Base-by-base conservation (phyloP, 2,797 vertebrate genomes). In the Agapornis canus region DNA sequence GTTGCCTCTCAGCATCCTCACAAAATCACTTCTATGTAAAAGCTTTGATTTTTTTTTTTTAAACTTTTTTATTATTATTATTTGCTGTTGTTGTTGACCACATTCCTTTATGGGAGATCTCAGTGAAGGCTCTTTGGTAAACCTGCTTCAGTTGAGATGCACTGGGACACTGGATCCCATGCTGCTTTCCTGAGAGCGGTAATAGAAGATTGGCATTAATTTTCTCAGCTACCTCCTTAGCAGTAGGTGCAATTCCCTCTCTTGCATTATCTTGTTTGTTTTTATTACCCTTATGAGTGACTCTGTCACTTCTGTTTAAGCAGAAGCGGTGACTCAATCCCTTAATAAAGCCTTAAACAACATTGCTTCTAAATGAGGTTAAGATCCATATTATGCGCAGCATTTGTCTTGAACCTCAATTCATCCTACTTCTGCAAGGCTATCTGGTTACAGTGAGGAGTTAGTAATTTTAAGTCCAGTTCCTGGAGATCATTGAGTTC, bases 271-370 rank as follows among this genome's bases (percentile, higher is more conserved):
- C 94, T 86, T 72, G 43, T 76, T 92, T 88, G 73, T 89, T 93
- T 93, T 93, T 90, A 95, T 93, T 95, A 91, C 86, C 71, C 73
- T 75, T 90, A 70, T 84, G 88, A 88, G 94, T 83, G 91, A 86
- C 82, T 75, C 76, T 89, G 84, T 91, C 94, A 83, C 73, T 93
- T 95, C 66, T 59, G 31, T 78, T 96, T 93, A 91, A 91, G 82
- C 82, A 83, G 82, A 89, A 87, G 20, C 1, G 0, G 86, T 96
- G 94, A 93, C 61, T 89, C 69, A 92, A 72, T 91, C 77, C 63
- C 23, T 88, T 93, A 89, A 89, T 92, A 88, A 60, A 88, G 48
- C 13, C 49, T 95, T 94, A 81, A 94, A 86, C 61, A 95, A 29
- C 47, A 27, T 78, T 89, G 72, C 39, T 73, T 81, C 68, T 83